A percentile compares a stretch with the other conserved stretches of the same genome.
These are phyloP conservation scores for Microcaecilia unicolor DNA, from an alignment of 2,797 vertebrate species.

Conservation along the genomic window DNA sequence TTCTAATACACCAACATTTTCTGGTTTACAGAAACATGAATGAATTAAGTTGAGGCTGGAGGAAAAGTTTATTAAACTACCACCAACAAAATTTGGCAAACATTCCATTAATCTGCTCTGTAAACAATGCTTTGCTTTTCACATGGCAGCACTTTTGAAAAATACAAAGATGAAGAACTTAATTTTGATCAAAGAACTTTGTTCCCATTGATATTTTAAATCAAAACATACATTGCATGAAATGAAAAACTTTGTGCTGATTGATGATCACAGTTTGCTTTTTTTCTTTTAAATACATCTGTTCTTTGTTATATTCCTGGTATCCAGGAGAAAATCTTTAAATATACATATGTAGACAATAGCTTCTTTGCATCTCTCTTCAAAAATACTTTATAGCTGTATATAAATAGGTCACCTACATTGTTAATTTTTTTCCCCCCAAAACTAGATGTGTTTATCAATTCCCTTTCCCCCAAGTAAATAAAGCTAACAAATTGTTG, in stretches of 20 bases:
- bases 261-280: constrained; percentile 56
- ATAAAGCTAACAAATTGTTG: constrained; percentile 55
- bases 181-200: constrained; percentile 48
- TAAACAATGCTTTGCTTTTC: constrained; percentile 82
- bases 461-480: constrained; percentile 36
- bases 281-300: constrained; percentile 54
- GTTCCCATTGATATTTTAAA: constrained; percentile 43
- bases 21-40: constrained; percentile 32
- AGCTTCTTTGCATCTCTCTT: constrained; percentile 55
- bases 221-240: constrained; percentile 43
- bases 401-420: constrained; percentile 59
- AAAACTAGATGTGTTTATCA: constrained; percentile 41
- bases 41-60: constrained; percentile 42
- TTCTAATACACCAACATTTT: constrained; percentile 5
- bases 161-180: constrained; percentile 47
- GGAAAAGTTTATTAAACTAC: constrained; percentile 54
- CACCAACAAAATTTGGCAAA: constrained; percentile 68
- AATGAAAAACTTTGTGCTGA: constrained; percentile 57
- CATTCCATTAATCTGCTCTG: constrained; percentile 66
- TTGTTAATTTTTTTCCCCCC: constrained; percentile 36
- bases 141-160: constrained; percentile 52
- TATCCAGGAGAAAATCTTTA: constrained; percentile 54
- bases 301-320: constrained; percentile 51
- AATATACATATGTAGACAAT: constrained; percentile 64
- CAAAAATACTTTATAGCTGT: constrained; percentile 59